phyloP scores from a whole-genome alignment of 2,888 invertebrate species.

The Xanthia togata region DNA sequence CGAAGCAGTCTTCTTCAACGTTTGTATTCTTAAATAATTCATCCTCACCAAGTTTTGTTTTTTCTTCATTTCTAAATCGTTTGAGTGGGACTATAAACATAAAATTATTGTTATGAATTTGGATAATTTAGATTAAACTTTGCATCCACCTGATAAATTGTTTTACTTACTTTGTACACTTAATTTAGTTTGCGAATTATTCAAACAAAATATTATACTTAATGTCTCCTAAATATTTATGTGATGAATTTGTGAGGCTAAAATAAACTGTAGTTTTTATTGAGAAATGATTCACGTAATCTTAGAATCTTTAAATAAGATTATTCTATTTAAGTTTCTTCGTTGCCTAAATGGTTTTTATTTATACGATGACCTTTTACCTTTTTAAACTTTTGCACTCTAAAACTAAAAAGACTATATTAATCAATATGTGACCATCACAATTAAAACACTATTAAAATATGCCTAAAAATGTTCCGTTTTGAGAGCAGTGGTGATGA shows the following conservation, averaged over 20 bases:
- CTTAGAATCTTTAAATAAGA: not conserved
- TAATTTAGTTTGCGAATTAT: conserved; percentile 6
- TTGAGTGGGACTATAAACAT: not conserved
- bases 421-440: conserved; percentile 14
- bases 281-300: not conserved
- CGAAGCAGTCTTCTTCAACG: not conserved
- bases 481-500: not conserved
- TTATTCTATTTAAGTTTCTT: not conserved
- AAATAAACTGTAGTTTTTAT: not conserved
- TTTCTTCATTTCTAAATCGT: not conserved
- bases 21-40: not conserved
- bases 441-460: not conserved
- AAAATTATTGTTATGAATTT: not conserved
- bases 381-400: not conserved
- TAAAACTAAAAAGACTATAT: not conserved
- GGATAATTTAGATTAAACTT: not conserved
- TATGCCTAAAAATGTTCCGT: not conserved
- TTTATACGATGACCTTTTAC: too few relatives aligned
- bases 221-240: not conserved
- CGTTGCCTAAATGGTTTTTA: not conserved
- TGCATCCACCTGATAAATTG: not conserved
- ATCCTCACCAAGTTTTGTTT: not conserved
- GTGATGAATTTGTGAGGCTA: not conserved
- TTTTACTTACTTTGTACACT: not conserved
- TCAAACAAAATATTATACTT: conserved; percentile 7